Evolutionary conservation across 2,888 invertebrate species (phyloP), one percentile per base, ranked within the genome.

Genomic region (Drosophila infuscata): DNA sequence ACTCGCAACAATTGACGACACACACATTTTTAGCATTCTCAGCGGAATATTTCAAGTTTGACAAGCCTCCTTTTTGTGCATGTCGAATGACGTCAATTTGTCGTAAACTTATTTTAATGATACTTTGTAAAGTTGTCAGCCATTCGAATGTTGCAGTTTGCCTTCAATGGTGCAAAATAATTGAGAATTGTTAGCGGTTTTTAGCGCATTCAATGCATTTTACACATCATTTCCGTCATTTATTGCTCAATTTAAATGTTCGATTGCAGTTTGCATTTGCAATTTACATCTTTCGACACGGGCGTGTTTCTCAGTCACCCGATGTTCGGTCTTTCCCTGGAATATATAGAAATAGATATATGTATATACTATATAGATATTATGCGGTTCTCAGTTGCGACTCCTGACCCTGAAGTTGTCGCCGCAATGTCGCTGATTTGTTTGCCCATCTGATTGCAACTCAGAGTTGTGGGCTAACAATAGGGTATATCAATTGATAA

Each of bases 201-300:
- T 15, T 46, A 30, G 29, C 36, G 15, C 57, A 60, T 70, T 64
- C 41, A 57, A 62, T 49, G 58, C 52, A 60, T 62, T 69, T 53
- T 48, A 69, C 69, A 59, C 61, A 29, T 66, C 75, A 74, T 79
- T 87, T 88, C 88, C 88, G 88, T 83, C 87, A 89, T 87, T 87
- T 87, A 87, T 85, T 84, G 74, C 75, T 87, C 77, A 87, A 88
- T 88, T 88, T 83, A 80, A 81, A 65, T 76, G 74, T 70, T 80
- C 75, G 77, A 78, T 60, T 82, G 78, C 81, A 66, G 71, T 78
- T 82, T 79, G 66, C 85, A 74, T 74, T 74, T 74, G 43, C 63
- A 75, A 83, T 88, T 85, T 77, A 48, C 80, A 79, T 54, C 65
- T 70, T 41, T 65, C 33, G 29, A 69, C 59, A 59, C 56, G 35